These are phyloP conservation scores for Syngnathus rostellatus DNA, from an alignment of 2,797 vertebrate genomes.

Conservation along the genomic window DNA sequence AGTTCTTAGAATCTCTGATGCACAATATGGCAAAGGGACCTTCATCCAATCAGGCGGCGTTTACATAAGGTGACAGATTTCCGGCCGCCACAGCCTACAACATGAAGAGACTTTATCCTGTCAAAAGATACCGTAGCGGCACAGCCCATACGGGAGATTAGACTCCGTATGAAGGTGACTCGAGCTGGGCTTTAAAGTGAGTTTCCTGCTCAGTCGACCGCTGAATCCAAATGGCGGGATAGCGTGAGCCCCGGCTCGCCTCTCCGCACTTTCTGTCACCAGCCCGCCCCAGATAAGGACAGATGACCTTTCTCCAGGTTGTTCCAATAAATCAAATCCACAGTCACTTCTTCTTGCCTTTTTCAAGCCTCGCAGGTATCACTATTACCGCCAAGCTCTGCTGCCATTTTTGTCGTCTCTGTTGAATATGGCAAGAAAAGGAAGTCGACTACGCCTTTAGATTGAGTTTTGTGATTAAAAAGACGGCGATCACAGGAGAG, in stretches of 20 bases:
- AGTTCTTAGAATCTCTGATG: background rate
- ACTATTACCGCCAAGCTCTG: conserved; percentile 42
- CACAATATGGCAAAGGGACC: background rate
- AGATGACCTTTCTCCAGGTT: conserved; percentile 66
- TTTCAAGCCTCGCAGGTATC: conserved; percentile 49
- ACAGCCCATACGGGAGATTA: conserved; percentile 24
- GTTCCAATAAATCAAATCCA: conserved; percentile 60
- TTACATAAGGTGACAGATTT: conserved; percentile 3
- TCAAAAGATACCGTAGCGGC: conserved; percentile 23
- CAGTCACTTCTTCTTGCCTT: conserved; percentile 26
- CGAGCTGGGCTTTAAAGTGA: conserved; percentile 54
- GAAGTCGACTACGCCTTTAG: background rate
- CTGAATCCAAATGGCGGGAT: conserved; percentile 49
- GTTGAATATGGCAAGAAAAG: conserved; percentile 5
- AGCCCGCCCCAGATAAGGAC: conserved; percentile 59
- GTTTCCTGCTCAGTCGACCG: conserved; percentile 51
- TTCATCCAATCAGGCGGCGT: conserved; percentile 3
- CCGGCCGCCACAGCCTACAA: conserved; percentile 14
- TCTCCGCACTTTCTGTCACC: conserved; percentile 58
- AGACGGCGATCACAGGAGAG: conserved; percentile 12
- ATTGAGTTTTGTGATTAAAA: conserved; percentile 9
- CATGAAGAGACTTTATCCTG: conserved; percentile 30
- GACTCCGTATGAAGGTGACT: conserved; percentile 64
- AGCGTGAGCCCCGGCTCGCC: conserved; percentile 25
- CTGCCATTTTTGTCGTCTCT: conserved; percentile 37